Evolutionary conservation across 2,797 vertebrate genomes (phyloP).

Genomic region (Pristis pectinata): DNA sequence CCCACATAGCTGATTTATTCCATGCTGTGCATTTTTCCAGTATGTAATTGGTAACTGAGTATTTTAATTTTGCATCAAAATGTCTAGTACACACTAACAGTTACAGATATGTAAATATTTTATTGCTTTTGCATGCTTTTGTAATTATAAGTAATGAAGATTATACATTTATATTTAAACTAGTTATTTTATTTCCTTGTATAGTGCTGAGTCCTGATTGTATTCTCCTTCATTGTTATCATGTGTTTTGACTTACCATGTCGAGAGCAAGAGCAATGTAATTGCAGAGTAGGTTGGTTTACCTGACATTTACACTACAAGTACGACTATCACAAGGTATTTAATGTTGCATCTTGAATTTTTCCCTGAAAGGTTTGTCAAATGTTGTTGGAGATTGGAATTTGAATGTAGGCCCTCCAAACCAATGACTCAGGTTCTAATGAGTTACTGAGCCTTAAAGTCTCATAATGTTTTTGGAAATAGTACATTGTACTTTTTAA

Average conservation of each 20-base stretch:
- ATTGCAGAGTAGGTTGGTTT: not conserved
- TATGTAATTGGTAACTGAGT: conserved; percentile 40
- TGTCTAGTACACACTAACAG: not conserved
- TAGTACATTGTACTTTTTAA: not conserved
- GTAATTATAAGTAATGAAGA: conserved; percentile 19
- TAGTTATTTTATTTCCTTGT: not conserved
- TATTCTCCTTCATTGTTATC: not conserved
- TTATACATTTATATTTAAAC: not conserved
- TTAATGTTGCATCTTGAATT: not conserved
- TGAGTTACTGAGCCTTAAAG: not conserved
- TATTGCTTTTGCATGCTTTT: conserved; percentile 11
- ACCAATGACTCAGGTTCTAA: not conserved
- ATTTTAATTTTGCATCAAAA: conserved; percentile 9
- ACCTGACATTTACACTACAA: not conserved
- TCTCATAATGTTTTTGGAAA: not conserved
- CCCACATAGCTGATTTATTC: conserved; percentile 45
- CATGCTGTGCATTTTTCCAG: not conserved
- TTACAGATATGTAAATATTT: not conserved
- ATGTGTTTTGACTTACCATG: not conserved
- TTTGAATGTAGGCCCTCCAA: not conserved
- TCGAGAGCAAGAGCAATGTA: not conserved
- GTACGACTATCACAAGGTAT: not conserved
- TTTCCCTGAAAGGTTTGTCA: not conserved
- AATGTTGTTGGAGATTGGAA: not conserved
- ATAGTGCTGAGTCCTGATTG: not conserved